Conservation (phyloP, 1,140 invertebrate species). For the Drosophila azteca region DNA sequence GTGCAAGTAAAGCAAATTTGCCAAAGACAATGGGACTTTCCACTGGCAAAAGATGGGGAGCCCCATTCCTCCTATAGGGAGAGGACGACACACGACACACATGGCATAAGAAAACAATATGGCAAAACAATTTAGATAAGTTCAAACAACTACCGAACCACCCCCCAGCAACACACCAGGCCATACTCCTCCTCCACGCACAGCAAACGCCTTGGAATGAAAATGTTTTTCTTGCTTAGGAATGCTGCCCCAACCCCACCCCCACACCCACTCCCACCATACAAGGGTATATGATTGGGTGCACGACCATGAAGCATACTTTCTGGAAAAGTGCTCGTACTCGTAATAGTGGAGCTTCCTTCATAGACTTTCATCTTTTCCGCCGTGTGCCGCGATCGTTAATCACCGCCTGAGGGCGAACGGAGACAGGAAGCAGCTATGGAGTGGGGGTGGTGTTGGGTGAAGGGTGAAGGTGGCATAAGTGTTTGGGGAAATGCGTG, state of each 20-base stretch:
- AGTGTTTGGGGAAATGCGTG: slow-evolving; percentile 33
- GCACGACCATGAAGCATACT: slow-evolving; percentile 49
- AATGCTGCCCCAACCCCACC: slow-evolving; percentile 57
- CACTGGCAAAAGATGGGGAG: slow-evolving; percentile 8
- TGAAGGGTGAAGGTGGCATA: too few relatives aligned
- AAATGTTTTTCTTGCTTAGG: slow-evolving; percentile 76
- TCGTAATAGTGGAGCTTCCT: slow-evolving; percentile 3
- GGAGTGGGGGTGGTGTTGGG: not conserved
- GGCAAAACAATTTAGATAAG: slow-evolving; percentile 82
- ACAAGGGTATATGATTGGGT: slow-evolving; percentile 15
- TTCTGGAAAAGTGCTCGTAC: not conserved
- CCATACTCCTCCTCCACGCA: not conserved
- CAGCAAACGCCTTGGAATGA: slow-evolving; percentile 72
- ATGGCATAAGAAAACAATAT: slow-evolving; percentile 81
- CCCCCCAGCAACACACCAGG: not conserved
- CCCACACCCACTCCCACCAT: slow-evolving; percentile 22
- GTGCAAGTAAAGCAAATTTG: slow-evolving; percentile 79
- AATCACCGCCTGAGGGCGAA: slow-evolving; percentile 55
- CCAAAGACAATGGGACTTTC: slow-evolving; percentile 76
- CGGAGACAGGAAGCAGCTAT: too few relatives aligned
- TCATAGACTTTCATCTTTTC: slow-evolving; percentile 56
- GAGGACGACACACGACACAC: slow-evolving; percentile 49
- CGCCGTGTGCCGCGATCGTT: slow-evolving; percentile 70
- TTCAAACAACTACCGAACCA: slow-evolving; percentile 71
- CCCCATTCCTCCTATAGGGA: too few relatives aligned